Conservation (phyloP, 2,888 invertebrate species). For the Temnothorax ravouxi region DNA sequence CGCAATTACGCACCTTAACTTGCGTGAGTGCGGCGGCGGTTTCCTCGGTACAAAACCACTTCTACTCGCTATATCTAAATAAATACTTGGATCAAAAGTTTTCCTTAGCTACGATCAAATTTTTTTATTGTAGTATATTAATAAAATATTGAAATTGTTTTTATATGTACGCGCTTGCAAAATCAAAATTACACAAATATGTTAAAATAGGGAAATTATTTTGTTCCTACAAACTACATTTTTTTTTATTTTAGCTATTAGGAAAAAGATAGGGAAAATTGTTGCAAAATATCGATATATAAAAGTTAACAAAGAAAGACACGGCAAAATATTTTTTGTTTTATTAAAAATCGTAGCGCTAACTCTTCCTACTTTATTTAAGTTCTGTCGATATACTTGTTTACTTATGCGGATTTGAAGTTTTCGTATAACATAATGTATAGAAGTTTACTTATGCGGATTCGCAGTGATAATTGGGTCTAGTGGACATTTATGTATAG, state of each 20-base stretch:
- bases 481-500: neutral
- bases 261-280: neutral
- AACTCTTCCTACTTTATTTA: neutral
- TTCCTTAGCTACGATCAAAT: neutral
- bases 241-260: neutral
- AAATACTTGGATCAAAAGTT: neutral
- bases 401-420: neutral
- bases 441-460: neutral
- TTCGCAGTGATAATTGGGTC: neutral
- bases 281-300: neutral
- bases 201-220: neutral
- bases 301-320: neutral
- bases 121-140: neutral
- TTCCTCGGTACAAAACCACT: conserved; percentile 11
- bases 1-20: conserved; percentile 47
- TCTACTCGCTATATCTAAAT: neutral
- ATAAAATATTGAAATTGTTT: neutral
- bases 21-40: conserved; percentile 21
- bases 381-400: neutral
- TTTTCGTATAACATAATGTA: conserved; percentile 12
- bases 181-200: neutral
- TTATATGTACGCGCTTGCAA: neutral
- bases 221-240: neutral
- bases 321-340: neutral
- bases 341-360: neutral